Conservation (phyloP, 2,888 invertebrate genomes). For the Eretmocerus hayati region DNA sequence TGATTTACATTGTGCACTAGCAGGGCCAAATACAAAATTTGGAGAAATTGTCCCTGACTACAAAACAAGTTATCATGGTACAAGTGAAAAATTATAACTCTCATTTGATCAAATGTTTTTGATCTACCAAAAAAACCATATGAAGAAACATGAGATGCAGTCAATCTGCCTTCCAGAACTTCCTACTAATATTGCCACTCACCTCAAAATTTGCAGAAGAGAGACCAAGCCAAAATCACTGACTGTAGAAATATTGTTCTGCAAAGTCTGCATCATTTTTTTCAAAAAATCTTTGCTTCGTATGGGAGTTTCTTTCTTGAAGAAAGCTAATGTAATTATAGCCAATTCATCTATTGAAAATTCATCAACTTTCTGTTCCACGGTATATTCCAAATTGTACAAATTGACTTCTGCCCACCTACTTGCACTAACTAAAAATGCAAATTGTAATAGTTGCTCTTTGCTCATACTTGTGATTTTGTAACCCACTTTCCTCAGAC, state of each 20-base stretch:
- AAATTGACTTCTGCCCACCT: slow-evolving; percentile 3
- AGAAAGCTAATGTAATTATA: slow-evolving; percentile 7
- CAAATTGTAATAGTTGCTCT: slow-evolving; percentile 14
- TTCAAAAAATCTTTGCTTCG: slow-evolving; percentile 1
- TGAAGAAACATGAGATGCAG: too few relatives aligned
- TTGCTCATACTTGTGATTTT: slow-evolving; percentile 12
- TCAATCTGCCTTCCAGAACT: too few relatives aligned
- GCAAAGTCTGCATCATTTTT: slow-evolving; percentile 3
- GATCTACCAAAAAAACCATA: too few relatives aligned
- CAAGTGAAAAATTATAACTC: too few relatives aligned
- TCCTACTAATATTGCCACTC: too few relatives aligned
- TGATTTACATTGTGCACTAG: too few relatives aligned
- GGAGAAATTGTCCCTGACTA: too few relatives aligned
- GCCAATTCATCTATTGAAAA: slow-evolving; percentile 17
- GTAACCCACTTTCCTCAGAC: slow-evolving; percentile 12
- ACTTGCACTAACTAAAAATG: slow-evolving; percentile 11
- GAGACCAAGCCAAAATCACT: slow-evolving; percentile 3
- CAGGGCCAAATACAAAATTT: too few relatives aligned
- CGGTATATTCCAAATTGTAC: slow-evolving; percentile 17
- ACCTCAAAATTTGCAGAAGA: slow-evolving; percentile 3
- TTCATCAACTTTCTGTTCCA: slow-evolving; percentile 9
- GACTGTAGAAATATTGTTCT: slow-evolving; percentile 1
- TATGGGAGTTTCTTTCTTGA: slow-evolving; percentile 1
- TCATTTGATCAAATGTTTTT: too few relatives aligned
- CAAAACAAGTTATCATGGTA: too few relatives aligned